Percentiles rank a stretch among this genome's conserved stretches.
Evolutionary conservation across 1,140 invertebrate species (phyloP).

Genomic region (Yoshiicerus persimilis): DNA sequence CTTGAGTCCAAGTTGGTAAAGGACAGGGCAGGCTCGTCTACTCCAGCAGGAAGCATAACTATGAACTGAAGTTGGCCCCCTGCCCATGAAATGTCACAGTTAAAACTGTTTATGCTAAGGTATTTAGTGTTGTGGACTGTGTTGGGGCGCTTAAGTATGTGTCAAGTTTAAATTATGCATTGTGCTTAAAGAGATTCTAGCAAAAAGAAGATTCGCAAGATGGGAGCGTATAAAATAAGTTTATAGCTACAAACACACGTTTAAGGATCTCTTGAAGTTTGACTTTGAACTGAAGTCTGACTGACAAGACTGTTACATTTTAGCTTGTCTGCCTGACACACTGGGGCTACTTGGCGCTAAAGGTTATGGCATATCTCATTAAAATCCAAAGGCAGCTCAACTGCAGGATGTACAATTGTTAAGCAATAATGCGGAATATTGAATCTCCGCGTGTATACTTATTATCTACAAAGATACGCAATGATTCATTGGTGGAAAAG

Average conservation of each 20-base stretch:
- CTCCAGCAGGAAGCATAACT: neutral
- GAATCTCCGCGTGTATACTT: neutral
- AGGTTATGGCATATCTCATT: slow-evolving; percentile 24
- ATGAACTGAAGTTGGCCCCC: neutral
- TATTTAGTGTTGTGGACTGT: neutral
- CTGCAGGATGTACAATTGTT: neutral
- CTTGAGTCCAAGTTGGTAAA: neutral
- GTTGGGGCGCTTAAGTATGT: neutral
- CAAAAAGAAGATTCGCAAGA: slow-evolving; percentile 14
- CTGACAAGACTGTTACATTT: neutral
- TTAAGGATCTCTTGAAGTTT: neutral
- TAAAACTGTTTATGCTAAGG: neutral
- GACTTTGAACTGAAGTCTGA: neutral
- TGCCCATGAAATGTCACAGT: neutral
- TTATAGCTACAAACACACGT: neutral
- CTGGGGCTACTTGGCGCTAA: neutral
- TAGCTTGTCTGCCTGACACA: neutral
- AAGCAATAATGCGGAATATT: neutral
- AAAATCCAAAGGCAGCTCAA: neutral
- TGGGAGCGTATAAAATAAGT: neutral
- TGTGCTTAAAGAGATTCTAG: neutral
- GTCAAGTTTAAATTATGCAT: neutral
- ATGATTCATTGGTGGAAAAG: neutral
- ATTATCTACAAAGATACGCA: neutral
- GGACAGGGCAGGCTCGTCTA: neutral